These are phyloP conservation scores for Pionites leucogaster DNA, from an alignment of 2,113 vertebrate genomes.

Conservation along the genomic window DNA sequence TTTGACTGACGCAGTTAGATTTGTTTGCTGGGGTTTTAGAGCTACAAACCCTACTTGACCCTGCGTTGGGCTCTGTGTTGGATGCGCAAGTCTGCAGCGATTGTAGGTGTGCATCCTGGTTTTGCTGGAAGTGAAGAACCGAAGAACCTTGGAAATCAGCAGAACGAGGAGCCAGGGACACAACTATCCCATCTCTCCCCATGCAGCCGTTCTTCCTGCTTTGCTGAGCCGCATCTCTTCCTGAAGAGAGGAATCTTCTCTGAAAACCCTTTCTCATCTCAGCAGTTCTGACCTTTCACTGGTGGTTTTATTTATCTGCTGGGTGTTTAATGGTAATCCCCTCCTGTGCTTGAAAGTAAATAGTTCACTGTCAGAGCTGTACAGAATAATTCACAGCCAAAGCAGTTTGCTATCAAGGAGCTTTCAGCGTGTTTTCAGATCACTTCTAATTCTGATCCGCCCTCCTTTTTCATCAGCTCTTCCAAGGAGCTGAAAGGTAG, in stretches of 20 bases:
- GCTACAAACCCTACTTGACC: background rate
- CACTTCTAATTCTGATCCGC: background rate
- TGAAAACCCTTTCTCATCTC: background rate
- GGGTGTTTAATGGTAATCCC: background rate
- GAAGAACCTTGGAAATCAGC: background rate
- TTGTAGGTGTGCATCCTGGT: background rate
- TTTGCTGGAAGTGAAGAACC: background rate
- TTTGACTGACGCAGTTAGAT: background rate
- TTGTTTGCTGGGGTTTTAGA: background rate
- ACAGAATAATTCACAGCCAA: background rate
- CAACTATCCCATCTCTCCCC: background rate
- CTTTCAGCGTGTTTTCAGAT: background rate
- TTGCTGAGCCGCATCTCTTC: rapidly evolving
- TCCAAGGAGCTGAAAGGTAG: background rate
- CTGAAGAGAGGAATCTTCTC: background rate
- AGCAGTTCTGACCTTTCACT: background rate
- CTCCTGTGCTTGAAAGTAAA: background rate
- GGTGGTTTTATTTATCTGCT: background rate
- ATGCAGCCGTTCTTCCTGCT: background rate
- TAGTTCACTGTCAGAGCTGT: background rate
- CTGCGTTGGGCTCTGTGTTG: background rate
- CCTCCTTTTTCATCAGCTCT: background rate
- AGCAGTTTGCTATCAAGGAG: background rate
- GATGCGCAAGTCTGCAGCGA: rapidly evolving
- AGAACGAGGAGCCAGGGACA: background rate